phyloP scores from a whole-genome alignment of 2,113 vertebrate genomes.

The Anthoscopus minutus region DNA sequence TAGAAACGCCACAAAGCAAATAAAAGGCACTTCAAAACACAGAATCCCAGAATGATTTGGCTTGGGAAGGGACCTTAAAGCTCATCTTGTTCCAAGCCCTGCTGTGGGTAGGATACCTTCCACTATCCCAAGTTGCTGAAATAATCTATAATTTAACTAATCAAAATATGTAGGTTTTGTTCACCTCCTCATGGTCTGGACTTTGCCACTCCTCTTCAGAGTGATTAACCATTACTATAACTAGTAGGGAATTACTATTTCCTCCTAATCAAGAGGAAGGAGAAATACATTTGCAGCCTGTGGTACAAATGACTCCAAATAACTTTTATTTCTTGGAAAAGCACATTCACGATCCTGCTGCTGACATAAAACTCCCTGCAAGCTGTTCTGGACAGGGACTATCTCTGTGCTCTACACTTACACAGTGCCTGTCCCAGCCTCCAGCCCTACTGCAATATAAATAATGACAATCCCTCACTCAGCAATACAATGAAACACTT shows the following conservation, averaged over 20 bases:
- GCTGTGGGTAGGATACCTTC: not conserved
- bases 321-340: not conserved
- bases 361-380: not conserved
- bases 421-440: not conserved
- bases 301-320: not conserved
- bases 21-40: not conserved
- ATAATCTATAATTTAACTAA: not conserved
- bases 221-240: not conserved
- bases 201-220: not conserved
- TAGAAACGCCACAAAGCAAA: not conserved
- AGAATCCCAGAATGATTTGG: not conserved
- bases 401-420: rapidly evolving
- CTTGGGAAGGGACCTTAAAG: not conserved
- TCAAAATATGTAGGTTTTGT: rapidly evolving
- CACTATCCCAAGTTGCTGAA: not conserved
- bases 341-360: not conserved
- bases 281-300: not conserved
- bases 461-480: not conserved
- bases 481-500: constrained; percentile 1
- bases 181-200: not conserved
- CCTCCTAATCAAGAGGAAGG: not conserved
- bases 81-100: not conserved
- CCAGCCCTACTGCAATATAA: not conserved
- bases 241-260: not conserved
- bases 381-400: not conserved